Conservation (phyloP, 1,140 invertebrate species). For the Frieseomelitta varia region DNA sequence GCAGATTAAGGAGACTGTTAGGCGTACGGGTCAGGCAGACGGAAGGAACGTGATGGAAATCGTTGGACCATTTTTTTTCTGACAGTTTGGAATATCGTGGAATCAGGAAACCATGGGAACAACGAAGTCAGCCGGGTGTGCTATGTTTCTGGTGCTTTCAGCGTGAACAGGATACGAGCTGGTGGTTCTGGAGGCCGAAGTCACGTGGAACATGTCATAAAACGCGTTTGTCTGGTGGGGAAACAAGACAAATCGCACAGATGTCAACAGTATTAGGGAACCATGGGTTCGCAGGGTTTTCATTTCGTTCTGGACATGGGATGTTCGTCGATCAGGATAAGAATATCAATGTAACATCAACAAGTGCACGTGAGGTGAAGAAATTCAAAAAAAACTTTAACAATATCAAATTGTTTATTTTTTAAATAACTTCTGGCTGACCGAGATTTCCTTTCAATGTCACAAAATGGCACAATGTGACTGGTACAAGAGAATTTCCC, state of each 20-base stretch:
- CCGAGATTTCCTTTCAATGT: too few relatives aligned
- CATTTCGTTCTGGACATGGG: slow-evolving; percentile 13
- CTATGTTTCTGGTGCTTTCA: neutral
- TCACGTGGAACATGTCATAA: slow-evolving; percentile 60
- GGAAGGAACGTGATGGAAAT: neutral
- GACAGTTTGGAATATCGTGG: slow-evolving; percentile 59
- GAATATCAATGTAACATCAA: neutral
- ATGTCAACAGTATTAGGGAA: slow-evolving; percentile 73
- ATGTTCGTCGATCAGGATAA: neutral
- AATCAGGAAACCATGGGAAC: slow-evolving; percentile 72
- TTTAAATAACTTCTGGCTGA: too few relatives aligned
- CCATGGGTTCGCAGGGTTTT: slow-evolving; percentile 43
- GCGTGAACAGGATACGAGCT: slow-evolving; percentile 16
- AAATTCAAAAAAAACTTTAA: too few relatives aligned
- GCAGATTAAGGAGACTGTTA: neutral
- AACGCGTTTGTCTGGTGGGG: slow-evolving; percentile 56
- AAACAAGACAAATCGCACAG: slow-evolving; percentile 73
- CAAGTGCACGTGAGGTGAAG: too few relatives aligned
- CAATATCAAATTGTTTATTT: too few relatives aligned
- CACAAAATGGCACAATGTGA: too few relatives aligned
- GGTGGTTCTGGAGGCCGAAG: slow-evolving; percentile 51
- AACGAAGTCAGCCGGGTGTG: slow-evolving; percentile 13
- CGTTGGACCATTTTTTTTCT: slow-evolving; percentile 54
- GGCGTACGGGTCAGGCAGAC: too few relatives aligned
- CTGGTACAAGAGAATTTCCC: too few relatives aligned